Base-by-base conservation (phyloP, 2,113 vertebrate genomes). In the Aphyosemion australe region DNA sequence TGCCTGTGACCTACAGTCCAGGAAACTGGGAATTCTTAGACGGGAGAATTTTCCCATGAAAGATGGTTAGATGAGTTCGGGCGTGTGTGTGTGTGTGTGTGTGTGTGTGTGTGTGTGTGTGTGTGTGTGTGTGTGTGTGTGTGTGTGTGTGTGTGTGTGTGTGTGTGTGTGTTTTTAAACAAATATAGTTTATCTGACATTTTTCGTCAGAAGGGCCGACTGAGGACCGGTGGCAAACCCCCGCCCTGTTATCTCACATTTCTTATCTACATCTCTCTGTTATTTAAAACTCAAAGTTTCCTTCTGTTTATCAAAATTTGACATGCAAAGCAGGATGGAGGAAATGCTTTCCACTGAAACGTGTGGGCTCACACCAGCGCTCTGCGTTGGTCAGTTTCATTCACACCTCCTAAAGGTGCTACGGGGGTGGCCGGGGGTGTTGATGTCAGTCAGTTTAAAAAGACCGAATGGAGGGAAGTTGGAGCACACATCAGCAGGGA, bases 241-340 rank as follows among this genome's bases (percentile, higher is more conserved):
- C 85, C 74, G 50, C 56, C 71, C 34, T 12, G 11, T 12, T 11
- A 41, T 11, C 39, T 12, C 68, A 81, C 84, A 60, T 3, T 47
- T 54, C 46, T 66, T 80, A 72, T 75, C 69, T 57, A 12, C 1
- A 69, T 37, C 9, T 56, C 18, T 9, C 45, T 49, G 20, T 20
- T 11, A 18, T 65, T 45, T 2, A 43, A 80, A 70, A 78, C 60
- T 61, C 20, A n/a, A 42, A 41, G 6, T 31, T 41, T 19, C 42
- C 66, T 26, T 66, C 18, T 57, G 43, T 11, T 51, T 8, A 10
- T 0, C 3, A 50, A 71, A 61, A 70, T 86, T 72, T 80, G 55
- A 68, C 12, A 60, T 80, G 61, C 87, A 90, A 90, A 88, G 45
- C 59, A 57, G 20, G 26, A 12, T 31, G 13, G 68, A 87, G 85